Evolutionary conservation across 2,797 vertebrate species (phyloP).

Genomic region (Galaxias olidus): DNA sequence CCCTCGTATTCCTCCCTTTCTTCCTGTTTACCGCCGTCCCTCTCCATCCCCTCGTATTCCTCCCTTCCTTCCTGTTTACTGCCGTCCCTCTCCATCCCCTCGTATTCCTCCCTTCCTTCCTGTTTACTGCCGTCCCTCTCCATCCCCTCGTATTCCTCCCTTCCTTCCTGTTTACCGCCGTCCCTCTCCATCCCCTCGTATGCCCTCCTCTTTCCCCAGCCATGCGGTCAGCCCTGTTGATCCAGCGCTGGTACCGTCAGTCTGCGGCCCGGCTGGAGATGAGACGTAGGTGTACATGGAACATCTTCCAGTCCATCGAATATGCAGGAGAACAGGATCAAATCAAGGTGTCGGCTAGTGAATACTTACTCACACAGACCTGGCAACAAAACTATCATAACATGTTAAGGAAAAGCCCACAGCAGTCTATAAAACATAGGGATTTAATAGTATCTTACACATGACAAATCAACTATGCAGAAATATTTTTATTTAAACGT

Average conservation of each 20-base stretch:
- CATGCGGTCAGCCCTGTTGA: slow-evolving; percentile 84
- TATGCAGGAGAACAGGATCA: slow-evolving; percentile 93
- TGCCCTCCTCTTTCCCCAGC: slow-evolving; percentile 61
- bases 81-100: background rate
- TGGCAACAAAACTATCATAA: background rate
- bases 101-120: background rate
- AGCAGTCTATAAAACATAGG: no score
- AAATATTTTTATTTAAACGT: background rate
- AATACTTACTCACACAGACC: background rate
- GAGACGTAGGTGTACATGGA: slow-evolving; percentile 85
- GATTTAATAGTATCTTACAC: no score
- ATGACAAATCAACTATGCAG: no score
- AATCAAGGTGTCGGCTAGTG: slow-evolving; percentile 78
- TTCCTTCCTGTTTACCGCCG: background rate
- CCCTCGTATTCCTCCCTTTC: slow-evolving; percentile 1
- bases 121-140: background rate
- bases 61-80: background rate
- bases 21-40: background rate
- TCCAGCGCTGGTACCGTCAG: slow-evolving; percentile 93
- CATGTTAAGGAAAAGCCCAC: background rate
- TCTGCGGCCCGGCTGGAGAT: slow-evolving; percentile 83
- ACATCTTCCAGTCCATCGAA: slow-evolving; percentile 93
- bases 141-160: background rate
- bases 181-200: background rate
- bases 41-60: background rate